Evolutionary conservation across 2,113 vertebrate species (phyloP).

Genomic region (Serilophus lunatus): DNA sequence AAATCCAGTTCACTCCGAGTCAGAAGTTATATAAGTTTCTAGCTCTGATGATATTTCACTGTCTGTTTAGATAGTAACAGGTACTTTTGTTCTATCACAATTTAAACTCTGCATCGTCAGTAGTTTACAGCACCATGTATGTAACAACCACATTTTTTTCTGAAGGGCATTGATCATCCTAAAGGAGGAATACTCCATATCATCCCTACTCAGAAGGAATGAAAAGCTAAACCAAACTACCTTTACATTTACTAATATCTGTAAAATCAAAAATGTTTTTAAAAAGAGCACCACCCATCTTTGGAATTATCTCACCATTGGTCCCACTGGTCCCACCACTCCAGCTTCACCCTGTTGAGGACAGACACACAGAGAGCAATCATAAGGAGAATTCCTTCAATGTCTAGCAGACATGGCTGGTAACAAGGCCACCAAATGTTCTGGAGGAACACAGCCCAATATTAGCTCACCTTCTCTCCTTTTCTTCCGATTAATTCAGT

Average conservation of each 20-base stretch:
- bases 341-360: constrained; percentile 83
- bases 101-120: not conserved
- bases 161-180: not conserved
- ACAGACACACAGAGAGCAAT: not conserved
- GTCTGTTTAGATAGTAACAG: not conserved
- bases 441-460: not conserved
- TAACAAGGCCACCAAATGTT: not conserved
- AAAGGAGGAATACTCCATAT: not conserved
- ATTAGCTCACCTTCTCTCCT: constrained; percentile 75
- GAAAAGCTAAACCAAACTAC: not conserved
- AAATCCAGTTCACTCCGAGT: not conserved
- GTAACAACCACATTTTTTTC: not conserved
- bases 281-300: not conserved
- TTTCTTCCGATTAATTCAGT: constrained; percentile 67
- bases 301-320: constrained; percentile 73
- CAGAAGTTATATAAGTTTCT: not conserved
- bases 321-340: constrained; percentile 73
- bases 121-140: not conserved
- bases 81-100: not conserved
- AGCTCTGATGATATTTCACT: not conserved
- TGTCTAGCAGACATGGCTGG: not conserved
- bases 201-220: not conserved
- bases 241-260: not conserved
- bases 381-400: not conserved
- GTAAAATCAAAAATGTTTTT: not conserved